A percentile compares a stretch with the other conserved stretches of the same genome.
Evolutionary conservation across 2,888 invertebrate genomes (phyloP).

Genomic region (Ferrisia virgata): DNA sequence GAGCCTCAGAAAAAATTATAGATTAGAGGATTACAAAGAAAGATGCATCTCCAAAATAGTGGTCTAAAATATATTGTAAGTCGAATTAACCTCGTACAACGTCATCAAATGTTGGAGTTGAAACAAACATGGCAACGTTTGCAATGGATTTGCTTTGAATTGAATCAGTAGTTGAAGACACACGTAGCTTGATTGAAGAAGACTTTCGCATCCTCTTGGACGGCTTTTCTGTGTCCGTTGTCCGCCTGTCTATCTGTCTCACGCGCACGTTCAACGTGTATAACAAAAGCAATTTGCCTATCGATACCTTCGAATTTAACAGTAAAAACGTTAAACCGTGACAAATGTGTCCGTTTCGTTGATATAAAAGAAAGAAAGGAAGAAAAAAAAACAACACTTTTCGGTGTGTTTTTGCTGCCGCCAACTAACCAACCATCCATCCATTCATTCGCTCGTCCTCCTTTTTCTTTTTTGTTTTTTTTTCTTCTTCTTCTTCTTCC

Average conservation of each 20-base stretch:
- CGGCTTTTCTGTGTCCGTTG: too few relatives aligned
- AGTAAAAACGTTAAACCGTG: slow-evolving; percentile 26
- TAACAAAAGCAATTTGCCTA: not conserved
- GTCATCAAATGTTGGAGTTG: too few relatives aligned
- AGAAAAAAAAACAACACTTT: not conserved
- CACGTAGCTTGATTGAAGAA: not conserved
- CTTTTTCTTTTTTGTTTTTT: not conserved
- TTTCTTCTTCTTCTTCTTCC: not conserved
- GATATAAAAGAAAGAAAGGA: not conserved
- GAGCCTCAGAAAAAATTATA: too few relatives aligned
- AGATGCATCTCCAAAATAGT: too few relatives aligned
- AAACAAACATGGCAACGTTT: too few relatives aligned
- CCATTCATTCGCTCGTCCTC: not conserved
- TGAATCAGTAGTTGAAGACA: too few relatives aligned
- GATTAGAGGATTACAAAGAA: too few relatives aligned
- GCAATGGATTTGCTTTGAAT: too few relatives aligned
- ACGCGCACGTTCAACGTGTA: not conserved
- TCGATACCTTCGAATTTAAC: slow-evolving; percentile 1
- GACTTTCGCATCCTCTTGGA: not conserved
- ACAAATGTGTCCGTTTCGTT: not conserved
- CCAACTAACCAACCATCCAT: too few relatives aligned
- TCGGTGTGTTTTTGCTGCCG: not conserved
- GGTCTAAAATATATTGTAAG: too few relatives aligned
- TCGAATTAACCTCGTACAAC: too few relatives aligned
- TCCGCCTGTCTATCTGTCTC: too few relatives aligned